Evolutionary conservation across 1,140 invertebrate genomes (phyloP).

Genomic region (Chlorops oryzae): DNA sequence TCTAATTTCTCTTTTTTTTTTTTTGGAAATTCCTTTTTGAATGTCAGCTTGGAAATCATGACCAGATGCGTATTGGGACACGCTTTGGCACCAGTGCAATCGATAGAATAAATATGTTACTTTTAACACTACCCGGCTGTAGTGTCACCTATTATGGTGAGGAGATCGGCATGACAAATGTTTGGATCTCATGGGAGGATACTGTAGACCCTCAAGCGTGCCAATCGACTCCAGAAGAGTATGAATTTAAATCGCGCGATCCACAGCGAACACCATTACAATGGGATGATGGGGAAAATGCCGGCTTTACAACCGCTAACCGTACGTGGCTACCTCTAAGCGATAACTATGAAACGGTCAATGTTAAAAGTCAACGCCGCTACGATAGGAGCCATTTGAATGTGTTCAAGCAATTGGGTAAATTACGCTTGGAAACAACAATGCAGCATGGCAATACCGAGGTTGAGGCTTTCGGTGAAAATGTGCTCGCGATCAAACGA

Average conservation of each 20-base stretch:
- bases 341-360: slow-evolving; percentile 51
- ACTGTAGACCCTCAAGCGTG: slow-evolving; percentile 12
- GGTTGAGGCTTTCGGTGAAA: not conserved
- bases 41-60: slow-evolving; percentile 60
- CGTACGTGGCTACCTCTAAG: slow-evolving; percentile 59
- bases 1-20: slow-evolving; percentile 21
- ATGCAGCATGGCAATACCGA: not conserved
- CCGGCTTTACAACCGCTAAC: slow-evolving; percentile 51
- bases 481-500: not conserved
- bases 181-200: slow-evolving; percentile 46
- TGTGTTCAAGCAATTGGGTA: slow-evolving; percentile 14
- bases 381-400: slow-evolving; percentile 13
- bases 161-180: slow-evolving; percentile 62
- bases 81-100: slow-evolving; percentile 53
- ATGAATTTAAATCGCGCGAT: slow-evolving; percentile 54
- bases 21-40: slow-evolving; percentile 31
- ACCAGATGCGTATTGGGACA: slow-evolving; percentile 52
- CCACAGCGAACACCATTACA: slow-evolving; percentile 65
- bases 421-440: slow-evolving; percentile 4
- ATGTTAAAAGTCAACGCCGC: slow-evolving; percentile 27
- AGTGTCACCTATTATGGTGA: slow-evolving; percentile 58
- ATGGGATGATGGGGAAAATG: slow-evolving; percentile 52
- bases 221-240: slow-evolving; percentile 27
- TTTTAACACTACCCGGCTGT: slow-evolving; percentile 62
- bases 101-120: slow-evolving; percentile 60